phyloP scores from a whole-genome alignment of 2,888 invertebrate genomes.

The Scaptomyza parva region DNA sequence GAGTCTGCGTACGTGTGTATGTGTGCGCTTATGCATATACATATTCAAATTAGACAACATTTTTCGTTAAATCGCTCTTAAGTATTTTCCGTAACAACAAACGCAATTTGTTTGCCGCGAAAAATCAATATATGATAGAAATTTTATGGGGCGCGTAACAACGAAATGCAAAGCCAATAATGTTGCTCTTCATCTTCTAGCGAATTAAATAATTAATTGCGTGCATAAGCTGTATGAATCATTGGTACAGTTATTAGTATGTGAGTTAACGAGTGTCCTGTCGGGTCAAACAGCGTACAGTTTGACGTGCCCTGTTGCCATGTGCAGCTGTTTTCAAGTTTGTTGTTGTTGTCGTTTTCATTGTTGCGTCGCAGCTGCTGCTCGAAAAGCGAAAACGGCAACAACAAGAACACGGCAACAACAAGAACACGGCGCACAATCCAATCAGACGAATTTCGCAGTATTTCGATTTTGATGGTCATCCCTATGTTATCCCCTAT shows the following conservation, averaged over 20 bases:
- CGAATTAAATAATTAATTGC: constrained; percentile 4
- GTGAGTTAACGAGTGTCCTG: constrained; percentile 27
- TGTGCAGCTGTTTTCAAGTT: constrained; percentile 72
- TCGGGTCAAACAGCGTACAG: constrained; percentile 41
- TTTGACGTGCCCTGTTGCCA: constrained; percentile 42
- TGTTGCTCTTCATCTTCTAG: neutral
- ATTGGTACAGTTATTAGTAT: constrained; percentile 59
- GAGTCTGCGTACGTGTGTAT: constrained; percentile 38
- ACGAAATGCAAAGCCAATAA: neutral
- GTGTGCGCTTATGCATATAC: constrained; percentile 14
- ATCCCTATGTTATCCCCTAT: constrained; percentile 14
- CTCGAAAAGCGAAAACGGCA: constrained; percentile 22
- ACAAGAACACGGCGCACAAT: constrained; percentile 37
- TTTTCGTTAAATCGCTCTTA: constrained; percentile 28
- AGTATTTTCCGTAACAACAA: constrained; percentile 22
- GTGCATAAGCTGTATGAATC: constrained; percentile 4
- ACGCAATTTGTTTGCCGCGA: constrained; percentile 41
- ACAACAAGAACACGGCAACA: constrained; percentile 11
- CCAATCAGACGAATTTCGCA: constrained; percentile 32
- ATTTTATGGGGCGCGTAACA: constrained; percentile 7
- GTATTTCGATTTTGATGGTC: constrained; percentile 19
- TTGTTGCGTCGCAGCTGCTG: constrained; percentile 70
- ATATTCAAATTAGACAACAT: constrained; percentile 38
- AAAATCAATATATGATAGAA: constrained; percentile 65
- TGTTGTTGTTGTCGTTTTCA: constrained; percentile 46